These are phyloP conservation scores for Orbicella faveolata DNA, from an alignment of 64 coral and sea anemone species.

Conservation along the genomic window DNA sequence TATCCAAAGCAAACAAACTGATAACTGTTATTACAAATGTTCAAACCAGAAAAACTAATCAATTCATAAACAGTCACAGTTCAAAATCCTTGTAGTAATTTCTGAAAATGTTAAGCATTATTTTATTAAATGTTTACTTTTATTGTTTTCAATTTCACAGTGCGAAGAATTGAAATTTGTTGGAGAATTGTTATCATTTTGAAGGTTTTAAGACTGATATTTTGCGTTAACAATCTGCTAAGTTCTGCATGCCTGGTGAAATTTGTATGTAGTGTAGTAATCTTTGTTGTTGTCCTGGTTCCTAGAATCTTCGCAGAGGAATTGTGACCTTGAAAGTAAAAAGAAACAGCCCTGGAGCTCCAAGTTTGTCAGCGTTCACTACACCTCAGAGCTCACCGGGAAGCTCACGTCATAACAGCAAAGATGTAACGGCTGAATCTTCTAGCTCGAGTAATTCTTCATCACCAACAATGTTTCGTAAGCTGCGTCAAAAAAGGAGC, in stretches of 20 bases:
- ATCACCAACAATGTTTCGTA: conserved; percentile 69
- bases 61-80: conserved; percentile 4
- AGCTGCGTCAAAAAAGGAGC: conserved; percentile 66
- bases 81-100: neutral
- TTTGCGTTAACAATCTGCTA: neutral
- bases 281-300: conserved; percentile 5
- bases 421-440: conserved; percentile 51
- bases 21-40: neutral
- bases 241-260: neutral
- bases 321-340: conserved; percentile 83
- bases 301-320: conserved; percentile 81
- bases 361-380: conserved; percentile 67
- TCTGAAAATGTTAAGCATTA: neutral
- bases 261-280: neutral
- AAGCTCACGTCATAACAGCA: conserved; percentile 22
- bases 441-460: conserved; percentile 77
- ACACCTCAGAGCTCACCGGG: conserved; percentile 69
- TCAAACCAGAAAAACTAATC: conserved; percentile 7
- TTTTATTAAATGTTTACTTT: neutral
- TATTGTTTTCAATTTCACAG: neutral
- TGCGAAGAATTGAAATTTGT: neutral
- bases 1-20: conserved; percentile 22
- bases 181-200: neutral
- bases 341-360: conserved; percentile 38
- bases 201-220: too few relatives aligned